phyloP scores from a whole-genome alignment of 1,140 invertebrate species.

The Polypedilum vanderplanki region DNA sequence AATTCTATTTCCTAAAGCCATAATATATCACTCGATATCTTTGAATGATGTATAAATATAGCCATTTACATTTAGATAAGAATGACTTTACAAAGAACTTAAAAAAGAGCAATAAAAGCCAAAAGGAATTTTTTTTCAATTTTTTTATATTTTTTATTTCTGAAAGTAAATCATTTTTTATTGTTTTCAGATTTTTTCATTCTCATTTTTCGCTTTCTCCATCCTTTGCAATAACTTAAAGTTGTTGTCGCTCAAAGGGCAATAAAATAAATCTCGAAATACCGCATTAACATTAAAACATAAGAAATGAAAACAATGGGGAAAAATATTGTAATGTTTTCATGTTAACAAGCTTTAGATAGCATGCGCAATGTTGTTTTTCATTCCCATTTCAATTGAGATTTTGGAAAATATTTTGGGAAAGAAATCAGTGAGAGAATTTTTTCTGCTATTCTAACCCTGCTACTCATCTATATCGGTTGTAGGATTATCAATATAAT shows the following conservation, averaged over 20 bases:
- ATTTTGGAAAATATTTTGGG: too few relatives aligned
- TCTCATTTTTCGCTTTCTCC: neutral
- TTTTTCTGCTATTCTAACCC: too few relatives aligned
- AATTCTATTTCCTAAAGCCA: neutral
- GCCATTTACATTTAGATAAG: slow-evolving; percentile 13
- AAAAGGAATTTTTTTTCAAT: neutral
- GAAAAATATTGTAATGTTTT: too few relatives aligned
- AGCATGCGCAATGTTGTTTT: too few relatives aligned
- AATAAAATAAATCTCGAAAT: slow-evolving; percentile 19
- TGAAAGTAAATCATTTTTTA: slow-evolving; percentile 9
- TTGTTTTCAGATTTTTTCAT: neutral
- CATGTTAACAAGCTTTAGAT: too few relatives aligned
- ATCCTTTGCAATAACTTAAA: neutral
- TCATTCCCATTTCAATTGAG: too few relatives aligned
- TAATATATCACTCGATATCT: neutral
- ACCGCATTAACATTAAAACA: slow-evolving; percentile 13
- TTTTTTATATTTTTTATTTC: neutral
- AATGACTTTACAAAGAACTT: neutral
- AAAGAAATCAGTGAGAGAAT: too few relatives aligned
- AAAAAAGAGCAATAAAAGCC: neutral
- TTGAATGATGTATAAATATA: neutral
- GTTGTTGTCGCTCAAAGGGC: slow-evolving; percentile 15
- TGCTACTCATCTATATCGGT: too few relatives aligned
- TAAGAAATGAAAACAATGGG: neutral
- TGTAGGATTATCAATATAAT: too few relatives aligned